Conservation (phyloP, 2,113 vertebrate genomes). For the Orientallactaga bullata region DNA sequence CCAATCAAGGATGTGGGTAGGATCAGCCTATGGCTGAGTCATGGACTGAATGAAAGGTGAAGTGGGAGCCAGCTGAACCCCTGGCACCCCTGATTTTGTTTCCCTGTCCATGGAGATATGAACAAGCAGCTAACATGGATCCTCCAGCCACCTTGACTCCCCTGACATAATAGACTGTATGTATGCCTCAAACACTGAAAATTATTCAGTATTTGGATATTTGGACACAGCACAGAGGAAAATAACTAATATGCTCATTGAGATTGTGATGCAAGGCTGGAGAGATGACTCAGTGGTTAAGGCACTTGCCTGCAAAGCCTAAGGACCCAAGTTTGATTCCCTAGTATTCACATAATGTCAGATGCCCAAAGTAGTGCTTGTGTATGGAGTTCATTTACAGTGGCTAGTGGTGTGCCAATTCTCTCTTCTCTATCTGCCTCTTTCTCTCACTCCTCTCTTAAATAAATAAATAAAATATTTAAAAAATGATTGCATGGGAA, state of each 20-base stretch:
- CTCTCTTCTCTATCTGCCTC: too few relatives aligned
- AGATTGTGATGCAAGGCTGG: background rate
- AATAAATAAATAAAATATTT: too few relatives aligned
- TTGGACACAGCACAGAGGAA: background rate
- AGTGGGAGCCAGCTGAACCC: background rate
- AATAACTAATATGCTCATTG: background rate
- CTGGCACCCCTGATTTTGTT: background rate
- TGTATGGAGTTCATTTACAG: too few relatives aligned
- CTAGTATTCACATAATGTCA: too few relatives aligned
- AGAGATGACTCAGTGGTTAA: too few relatives aligned
- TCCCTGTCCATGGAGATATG: background rate
- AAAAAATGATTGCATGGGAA: background rate
- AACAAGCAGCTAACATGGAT: background rate
- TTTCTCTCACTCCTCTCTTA: too few relatives aligned
- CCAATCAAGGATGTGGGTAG: background rate
- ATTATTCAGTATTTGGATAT: rapidly evolving
- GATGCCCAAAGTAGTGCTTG: too few relatives aligned
- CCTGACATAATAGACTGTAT: background rate
- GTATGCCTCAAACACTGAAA: too few relatives aligned
- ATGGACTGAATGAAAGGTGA: background rate
- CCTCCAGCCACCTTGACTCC: rapidly evolving
- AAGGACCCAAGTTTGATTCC: too few relatives aligned
- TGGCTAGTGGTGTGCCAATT: too few relatives aligned
- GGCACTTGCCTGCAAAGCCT: too few relatives aligned
- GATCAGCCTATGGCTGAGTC: background rate